These are phyloP conservation scores for Dipus sagitta DNA, from an alignment of 2,797 vertebrate genomes.

Conservation along the genomic window DNA sequence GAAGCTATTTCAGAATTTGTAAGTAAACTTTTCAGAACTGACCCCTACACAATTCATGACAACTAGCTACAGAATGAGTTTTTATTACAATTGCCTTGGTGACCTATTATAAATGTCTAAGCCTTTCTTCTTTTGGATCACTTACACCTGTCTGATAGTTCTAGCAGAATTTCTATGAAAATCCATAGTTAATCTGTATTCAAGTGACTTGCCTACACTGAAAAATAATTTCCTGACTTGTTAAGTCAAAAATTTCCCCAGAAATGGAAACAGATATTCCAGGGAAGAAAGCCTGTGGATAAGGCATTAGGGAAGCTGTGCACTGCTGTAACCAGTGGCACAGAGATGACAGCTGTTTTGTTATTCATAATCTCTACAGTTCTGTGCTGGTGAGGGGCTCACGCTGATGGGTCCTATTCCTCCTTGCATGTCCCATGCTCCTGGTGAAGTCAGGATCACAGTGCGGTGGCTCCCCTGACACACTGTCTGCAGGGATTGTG, in stretches of 20 bases:
- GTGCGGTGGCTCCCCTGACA: background rate
- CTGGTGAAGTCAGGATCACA: background rate
- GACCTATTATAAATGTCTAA: constrained; percentile 3
- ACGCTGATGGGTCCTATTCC: background rate
- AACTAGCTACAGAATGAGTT: background rate
- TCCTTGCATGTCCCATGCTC: background rate
- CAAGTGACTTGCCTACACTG: background rate
- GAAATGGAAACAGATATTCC: constrained; percentile 56
- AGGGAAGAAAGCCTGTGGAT: background rate
- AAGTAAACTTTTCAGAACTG: background rate
- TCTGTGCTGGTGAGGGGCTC: background rate
- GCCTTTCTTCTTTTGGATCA: background rate
- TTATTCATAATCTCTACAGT: background rate
- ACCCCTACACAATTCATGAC: too few species aligned
- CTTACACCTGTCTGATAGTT: background rate
- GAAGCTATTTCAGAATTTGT: background rate
- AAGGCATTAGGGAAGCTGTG: constrained; percentile 6
- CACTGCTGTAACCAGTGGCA: background rate
- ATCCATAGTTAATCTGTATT: background rate
- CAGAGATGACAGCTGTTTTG: background rate
- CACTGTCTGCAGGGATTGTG: background rate
- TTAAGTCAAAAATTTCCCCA: constrained; percentile 53
- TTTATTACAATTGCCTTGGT: background rate
- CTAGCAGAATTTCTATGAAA: background rate
- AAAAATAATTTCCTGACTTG: constrained; percentile 39